Conservation (phyloP, 2,113 vertebrate species). For the Mellivora capensis region DNA sequence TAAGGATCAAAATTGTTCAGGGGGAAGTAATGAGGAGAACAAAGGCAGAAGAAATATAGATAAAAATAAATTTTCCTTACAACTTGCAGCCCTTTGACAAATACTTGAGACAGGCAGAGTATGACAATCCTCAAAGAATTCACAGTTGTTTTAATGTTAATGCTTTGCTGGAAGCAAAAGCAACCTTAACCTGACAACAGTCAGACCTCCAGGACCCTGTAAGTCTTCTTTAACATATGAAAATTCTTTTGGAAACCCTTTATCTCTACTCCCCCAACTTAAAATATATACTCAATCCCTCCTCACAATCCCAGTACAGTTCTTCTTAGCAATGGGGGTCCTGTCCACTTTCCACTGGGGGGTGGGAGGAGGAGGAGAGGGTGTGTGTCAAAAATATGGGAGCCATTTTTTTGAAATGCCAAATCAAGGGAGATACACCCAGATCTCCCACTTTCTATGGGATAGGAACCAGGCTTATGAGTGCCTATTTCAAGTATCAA, state of each 20-base stretch:
- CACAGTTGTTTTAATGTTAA: not conserved
- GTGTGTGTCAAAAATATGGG: not conserved
- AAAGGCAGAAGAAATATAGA: not conserved
- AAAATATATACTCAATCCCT: not conserved
- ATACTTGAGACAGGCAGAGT: not conserved
- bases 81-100: not conserved
- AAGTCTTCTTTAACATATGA: not conserved
- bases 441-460: no score
- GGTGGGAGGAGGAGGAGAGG: not conserved
- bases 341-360: not conserved
- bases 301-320: not conserved
- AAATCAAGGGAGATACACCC: not conserved
- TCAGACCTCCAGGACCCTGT: not conserved
- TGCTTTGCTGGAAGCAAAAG: not conserved
- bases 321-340: not conserved
- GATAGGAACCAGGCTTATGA: not conserved
- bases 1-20: not conserved
- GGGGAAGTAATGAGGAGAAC: not conserved
- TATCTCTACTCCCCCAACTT: not conserved
- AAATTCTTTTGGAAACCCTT: not conserved
- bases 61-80: not conserved
- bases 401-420: not conserved
- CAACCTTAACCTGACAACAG: not conserved
- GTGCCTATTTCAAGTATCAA: not conserved
- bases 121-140: not conserved